Evolutionary conservation across 2,797 vertebrate genomes (phyloP).

Genomic region (Luscinia luscinia): DNA sequence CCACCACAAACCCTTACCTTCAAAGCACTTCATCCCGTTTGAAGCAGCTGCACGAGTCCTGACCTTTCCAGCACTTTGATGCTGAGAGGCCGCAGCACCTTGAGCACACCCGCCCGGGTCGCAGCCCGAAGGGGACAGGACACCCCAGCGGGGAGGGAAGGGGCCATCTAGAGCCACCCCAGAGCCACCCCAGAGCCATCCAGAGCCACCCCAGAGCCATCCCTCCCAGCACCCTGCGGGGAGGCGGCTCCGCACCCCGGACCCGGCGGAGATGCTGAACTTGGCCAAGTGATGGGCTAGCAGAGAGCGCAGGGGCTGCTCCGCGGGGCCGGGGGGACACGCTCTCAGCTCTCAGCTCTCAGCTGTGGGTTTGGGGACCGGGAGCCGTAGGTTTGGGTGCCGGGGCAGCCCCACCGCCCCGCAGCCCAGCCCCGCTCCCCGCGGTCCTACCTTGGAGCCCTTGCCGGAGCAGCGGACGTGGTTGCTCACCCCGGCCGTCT

Average conservation of each 20-base stretch:
- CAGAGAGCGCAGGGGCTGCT: neutral
- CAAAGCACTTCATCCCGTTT: neutral
- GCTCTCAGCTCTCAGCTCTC: neutral
- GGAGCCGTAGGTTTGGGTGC: no score
- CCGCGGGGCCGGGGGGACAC: neutral
- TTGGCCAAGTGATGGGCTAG: neutral
- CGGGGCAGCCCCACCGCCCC: no score
- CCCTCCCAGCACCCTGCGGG: neutral
- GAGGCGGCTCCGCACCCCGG: neutral
- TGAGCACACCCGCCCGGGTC: accelerated
- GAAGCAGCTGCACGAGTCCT: neutral
- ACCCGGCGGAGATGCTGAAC: neutral
- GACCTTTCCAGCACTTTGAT: neutral
- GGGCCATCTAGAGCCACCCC: neutral
- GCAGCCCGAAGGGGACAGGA: neutral
- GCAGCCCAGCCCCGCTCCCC: neutral
- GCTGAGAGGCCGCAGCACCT: neutral
- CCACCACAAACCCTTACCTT: neutral
- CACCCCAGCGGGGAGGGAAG: neutral
- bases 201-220: neutral
- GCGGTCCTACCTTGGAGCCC: conserved; percentile 86
- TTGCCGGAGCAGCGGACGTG: conserved; percentile 89
- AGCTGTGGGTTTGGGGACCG: no score
- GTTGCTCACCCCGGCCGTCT: conserved; percentile 92
- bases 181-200: no score